phyloP scores from a whole-genome alignment of 2,113 vertebrate genomes.

The Corynorhinus townsendii region DNA sequence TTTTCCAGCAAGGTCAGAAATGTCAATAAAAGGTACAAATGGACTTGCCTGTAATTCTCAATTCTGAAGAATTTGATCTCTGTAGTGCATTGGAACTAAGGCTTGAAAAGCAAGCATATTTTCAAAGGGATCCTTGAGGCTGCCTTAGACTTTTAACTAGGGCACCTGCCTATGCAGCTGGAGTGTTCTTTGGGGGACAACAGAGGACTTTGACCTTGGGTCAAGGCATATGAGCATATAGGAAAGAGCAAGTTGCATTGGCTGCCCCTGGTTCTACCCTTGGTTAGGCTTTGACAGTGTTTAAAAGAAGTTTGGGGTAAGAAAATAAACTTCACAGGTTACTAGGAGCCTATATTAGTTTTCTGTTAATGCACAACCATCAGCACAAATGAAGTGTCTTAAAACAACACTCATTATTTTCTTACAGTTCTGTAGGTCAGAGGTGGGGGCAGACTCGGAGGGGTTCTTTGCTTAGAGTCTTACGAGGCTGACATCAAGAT shows the following conservation, averaged over 20 bases:
- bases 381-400: not conserved
- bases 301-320: not conserved
- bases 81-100: constrained; percentile 38
- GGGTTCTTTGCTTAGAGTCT: not conserved
- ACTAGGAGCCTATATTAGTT: not conserved
- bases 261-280: not conserved
- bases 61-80: constrained; percentile 51
- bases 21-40: constrained; percentile 71
- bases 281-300: not conserved
- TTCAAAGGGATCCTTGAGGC: constrained; percentile 30
- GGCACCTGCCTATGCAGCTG: not conserved
- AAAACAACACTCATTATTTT: not conserved
- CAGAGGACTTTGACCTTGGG: not conserved
- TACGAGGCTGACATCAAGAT: not conserved
- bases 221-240: not conserved
- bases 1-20: constrained; percentile 66
- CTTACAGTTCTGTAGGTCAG: not conserved
- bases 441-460: not conserved
- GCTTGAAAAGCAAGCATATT: constrained; percentile 48
- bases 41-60: constrained; percentile 48
- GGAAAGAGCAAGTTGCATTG: not conserved
- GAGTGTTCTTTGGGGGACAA: not conserved
- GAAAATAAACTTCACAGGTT: not conserved
- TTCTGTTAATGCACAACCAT: not conserved
- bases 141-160: constrained; percentile 42